A percentile compares a stretch with the other conserved stretches of the same genome.
phyloP scores from a whole-genome alignment of 2,888 invertebrate species.

The Tipula confusa region DNA sequence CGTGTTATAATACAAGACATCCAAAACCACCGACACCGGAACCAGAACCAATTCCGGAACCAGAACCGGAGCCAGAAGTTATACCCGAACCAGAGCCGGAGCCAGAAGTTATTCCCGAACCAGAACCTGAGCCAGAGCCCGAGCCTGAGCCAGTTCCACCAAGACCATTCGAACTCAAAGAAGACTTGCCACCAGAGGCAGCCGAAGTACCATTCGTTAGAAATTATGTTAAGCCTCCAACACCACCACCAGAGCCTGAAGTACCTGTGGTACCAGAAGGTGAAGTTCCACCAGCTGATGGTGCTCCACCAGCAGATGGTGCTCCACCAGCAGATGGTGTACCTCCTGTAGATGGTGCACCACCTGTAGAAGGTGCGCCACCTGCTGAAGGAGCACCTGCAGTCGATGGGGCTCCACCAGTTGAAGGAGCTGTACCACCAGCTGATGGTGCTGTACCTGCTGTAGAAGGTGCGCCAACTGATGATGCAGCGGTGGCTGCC shows the following conservation, averaged over 20 bases:
- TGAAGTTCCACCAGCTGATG: conserved; percentile 41
- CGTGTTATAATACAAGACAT: conserved; percentile 48
- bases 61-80: conserved; percentile 42
- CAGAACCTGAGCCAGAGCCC: conserved; percentile 35
- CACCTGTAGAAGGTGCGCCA: conserved; percentile 42
- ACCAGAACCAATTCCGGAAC: conserved; percentile 41
- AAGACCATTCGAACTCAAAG: conserved; percentile 49
- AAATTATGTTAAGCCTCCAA: conserved; percentile 49
- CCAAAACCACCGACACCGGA: conserved; percentile 50
- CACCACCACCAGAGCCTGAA: conserved; percentile 42
- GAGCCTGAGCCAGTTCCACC: conserved; percentile 48
- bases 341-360: conserved; percentile 40
- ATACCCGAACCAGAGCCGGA: conserved; percentile 38
- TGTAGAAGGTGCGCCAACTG: conserved; percentile 35
- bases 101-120: conserved; percentile 40
- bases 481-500: not conserved
- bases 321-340: conserved; percentile 41
- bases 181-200: conserved; percentile 50
- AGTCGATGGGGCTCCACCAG: conserved; percentile 41
- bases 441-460: conserved; percentile 40
- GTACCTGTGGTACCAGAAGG: conserved; percentile 40
- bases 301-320: conserved; percentile 41
- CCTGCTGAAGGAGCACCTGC: conserved; percentile 40
- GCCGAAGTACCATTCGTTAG: conserved; percentile 51
- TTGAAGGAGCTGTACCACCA: conserved; percentile 43